Percentiles rank a stretch among this genome's conserved stretches.
These are phyloP conservation scores for Atractosteus spatula DNA, from an alignment of 2,113 vertebrate species.

Conservation along the genomic window DNA sequence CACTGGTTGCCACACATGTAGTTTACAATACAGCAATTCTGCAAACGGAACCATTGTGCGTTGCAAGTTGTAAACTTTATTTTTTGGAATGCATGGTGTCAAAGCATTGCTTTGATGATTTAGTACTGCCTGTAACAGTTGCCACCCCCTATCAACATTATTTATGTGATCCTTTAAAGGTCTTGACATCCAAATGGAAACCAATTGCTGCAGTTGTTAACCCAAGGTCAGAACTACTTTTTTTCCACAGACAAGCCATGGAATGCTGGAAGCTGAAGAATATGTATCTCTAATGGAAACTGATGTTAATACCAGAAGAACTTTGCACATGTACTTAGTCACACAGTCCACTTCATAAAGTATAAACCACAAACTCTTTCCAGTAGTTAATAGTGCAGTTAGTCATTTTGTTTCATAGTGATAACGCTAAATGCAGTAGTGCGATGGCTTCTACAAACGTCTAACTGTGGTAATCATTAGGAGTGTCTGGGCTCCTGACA, in stretches of 20 bases:
- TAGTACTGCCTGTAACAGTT: conserved; percentile 42
- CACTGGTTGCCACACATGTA: no score
- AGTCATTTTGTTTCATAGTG: no score
- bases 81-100: conserved; percentile 56
- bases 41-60: not conserved
- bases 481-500: no score
- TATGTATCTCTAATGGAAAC: not conserved
- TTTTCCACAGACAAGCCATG: conserved; percentile 39
- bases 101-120: conserved; percentile 50
- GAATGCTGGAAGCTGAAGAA: conserved; percentile 58
- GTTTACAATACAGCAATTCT: not conserved
- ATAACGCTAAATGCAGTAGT: no score
- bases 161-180: conserved; percentile 56
- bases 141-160: conserved; percentile 44
- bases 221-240: conserved; percentile 52
- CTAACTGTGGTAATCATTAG: no score
- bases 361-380: not conserved
- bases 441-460: no score
- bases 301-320: not conserved
- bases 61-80: not conserved
- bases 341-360: not conserved
- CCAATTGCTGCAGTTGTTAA: conserved; percentile 65
- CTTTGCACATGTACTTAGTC: not conserved
- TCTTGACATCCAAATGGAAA: conserved; percentile 59
- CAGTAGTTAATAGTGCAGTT: no score